These are phyloP conservation scores for Ceratosolen solmsi DNA, from an alignment of 1,140 invertebrate genomes.

Conservation along the genomic window DNA sequence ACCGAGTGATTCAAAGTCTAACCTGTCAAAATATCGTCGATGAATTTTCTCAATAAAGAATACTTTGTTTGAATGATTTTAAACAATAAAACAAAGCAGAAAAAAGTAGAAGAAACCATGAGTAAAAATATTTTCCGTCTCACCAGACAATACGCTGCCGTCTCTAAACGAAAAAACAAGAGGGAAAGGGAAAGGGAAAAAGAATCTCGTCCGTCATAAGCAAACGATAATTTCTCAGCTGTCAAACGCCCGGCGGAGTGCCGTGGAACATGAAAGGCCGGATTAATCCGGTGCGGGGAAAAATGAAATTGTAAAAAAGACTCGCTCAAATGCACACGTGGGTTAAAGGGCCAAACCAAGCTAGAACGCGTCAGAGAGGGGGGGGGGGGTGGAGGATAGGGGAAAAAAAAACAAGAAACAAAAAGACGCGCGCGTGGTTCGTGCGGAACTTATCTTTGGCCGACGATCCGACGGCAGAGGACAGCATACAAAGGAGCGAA, in stretches of 20 bases:
- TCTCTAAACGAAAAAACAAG: constrained; percentile 10
- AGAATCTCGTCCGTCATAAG: constrained; percentile 43
- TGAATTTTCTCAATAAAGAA: too few species aligned
- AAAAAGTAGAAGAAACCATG: not conserved
- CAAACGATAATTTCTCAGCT: constrained; percentile 49
- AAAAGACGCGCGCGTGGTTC: too few species aligned
- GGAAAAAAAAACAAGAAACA: too few species aligned
- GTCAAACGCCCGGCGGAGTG: constrained; percentile 31
- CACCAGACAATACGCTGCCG: constrained; percentile 4
- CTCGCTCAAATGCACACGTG: not conserved
- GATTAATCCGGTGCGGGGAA: constrained; percentile 42
- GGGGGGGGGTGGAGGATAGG: not conserved
- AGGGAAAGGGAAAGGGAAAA: not conserved
- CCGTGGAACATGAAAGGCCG: constrained; percentile 39
- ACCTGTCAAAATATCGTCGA: too few species aligned
- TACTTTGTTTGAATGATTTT: too few species aligned
- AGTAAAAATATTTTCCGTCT: not conserved
- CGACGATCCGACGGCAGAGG: constrained; percentile 66
- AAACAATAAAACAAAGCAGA: not conserved
- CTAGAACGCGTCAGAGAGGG: not conserved
- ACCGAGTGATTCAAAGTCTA: too few species aligned
- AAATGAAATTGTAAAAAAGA: constrained; percentile 42
- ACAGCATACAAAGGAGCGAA: constrained; percentile 55
- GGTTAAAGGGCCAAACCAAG: not conserved
- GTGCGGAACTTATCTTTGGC: too few species aligned